Base-by-base conservation (phyloP, 2,113 vertebrate genomes). In the Axis porcinus region DNA sequence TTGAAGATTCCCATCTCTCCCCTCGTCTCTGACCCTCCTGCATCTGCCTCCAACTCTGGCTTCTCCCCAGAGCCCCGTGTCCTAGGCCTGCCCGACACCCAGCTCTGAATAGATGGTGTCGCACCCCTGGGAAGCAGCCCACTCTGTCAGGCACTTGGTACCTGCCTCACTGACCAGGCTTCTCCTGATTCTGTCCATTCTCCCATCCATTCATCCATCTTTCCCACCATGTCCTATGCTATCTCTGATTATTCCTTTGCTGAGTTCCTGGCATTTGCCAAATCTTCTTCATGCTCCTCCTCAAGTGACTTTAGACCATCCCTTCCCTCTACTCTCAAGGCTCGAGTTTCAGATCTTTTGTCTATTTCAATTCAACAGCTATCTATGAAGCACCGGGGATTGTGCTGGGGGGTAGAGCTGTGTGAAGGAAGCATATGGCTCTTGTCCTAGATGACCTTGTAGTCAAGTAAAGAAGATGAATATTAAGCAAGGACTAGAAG, bases 61-160 rank as follows among this genome's bases (percentile, higher is more conserved):
- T 67, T n/a, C 70, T 83, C 79, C 23, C 3, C 9, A 33, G 33
- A 76, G n/a, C 60, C 30, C 58, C 4, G 0, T 8, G 23, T 47
- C 5, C 47, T 27, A 54, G 4, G 28, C 76, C 64, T 33, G n/a
- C 55, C 40, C 0, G 10, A 21, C 36, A 12, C 6, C 57, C n/a
- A n/a, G 47, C 43, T 62, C 13, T 14, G 2, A 27, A 9, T 0
- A 6, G 67, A 25, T 7, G 27, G 55, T 21, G 76, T 27, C 30
- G 23, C 33, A 3, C 33, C 12, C 25, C 47, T n/a, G 33, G 1
- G 19, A 47, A 0, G 16, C 7, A 5, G 5, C 28, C 21, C 0
- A 4, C 17, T 12, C 40, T 52, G 1, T 3, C 1, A 36, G 3
- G 14, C 67, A 40, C 76, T 27, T 47, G 1, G 54, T 3, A 5